These are phyloP conservation scores for Drosophila emarginata DNA, from an alignment of 2,888 invertebrate genomes.

Conservation along the genomic window DNA sequence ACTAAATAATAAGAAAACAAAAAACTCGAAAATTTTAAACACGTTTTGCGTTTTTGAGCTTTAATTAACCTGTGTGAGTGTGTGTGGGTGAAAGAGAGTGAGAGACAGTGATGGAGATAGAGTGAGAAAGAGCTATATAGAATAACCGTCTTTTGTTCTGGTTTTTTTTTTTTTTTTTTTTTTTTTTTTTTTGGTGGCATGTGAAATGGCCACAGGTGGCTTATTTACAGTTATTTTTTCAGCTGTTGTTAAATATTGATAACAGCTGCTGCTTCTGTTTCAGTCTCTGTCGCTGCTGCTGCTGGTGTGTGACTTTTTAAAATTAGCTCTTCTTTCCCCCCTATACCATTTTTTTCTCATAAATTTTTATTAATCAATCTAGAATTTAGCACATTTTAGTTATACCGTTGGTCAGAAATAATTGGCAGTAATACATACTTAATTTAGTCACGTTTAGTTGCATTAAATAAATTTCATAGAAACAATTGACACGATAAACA, in stretches of 20 bases:
- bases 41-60: conserved; percentile 40
- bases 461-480: too few relatives aligned
- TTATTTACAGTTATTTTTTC: conserved; percentile 55
- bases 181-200: conserved; percentile 20
- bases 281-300: conserved; percentile 20
- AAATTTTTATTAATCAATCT: background rate
- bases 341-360: background rate
- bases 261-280: conserved; percentile 34
- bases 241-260: conserved; percentile 27
- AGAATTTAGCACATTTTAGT: background rate
- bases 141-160: conserved; percentile 9
- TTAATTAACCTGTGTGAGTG: conserved; percentile 38
- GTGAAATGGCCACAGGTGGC: conserved; percentile 59
- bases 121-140: conserved; percentile 15
- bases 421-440: too few relatives aligned
- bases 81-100: conserved; percentile 16
- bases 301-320: background rate
- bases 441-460: too few relatives aligned
- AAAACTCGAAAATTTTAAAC: conserved; percentile 30
- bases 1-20: background rate
- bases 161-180: conserved; percentile 8
- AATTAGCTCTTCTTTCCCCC: too few relatives aligned
- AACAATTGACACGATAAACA: too few relatives aligned
- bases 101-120: background rate
- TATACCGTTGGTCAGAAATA: background rate